A percentile compares a stretch with the other conserved stretches of the same genome.
Evolutionary conservation across 2,113 vertebrate species (phyloP).

Genomic region (Lamprologus speciosus): DNA sequence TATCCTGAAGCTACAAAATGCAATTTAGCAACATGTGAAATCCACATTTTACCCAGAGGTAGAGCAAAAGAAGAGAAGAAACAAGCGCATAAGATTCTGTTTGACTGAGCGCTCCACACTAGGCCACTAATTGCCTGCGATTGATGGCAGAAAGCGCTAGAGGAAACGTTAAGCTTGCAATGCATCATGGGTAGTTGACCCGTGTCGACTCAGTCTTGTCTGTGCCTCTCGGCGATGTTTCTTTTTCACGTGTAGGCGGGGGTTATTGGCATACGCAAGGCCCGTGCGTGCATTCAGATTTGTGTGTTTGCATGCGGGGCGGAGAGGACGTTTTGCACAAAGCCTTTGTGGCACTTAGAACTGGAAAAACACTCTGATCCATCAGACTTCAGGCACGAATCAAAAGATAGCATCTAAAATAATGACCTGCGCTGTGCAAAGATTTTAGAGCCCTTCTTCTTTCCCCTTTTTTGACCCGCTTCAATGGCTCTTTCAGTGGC

Average conservation of each 20-base stretch:
- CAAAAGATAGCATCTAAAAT: conserved; percentile 1
- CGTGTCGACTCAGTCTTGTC: not conserved
- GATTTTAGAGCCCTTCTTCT: not conserved
- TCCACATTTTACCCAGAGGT: conserved; percentile 1
- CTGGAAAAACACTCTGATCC: not conserved
- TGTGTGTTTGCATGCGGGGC: not conserved
- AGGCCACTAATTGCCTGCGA: conserved; percentile 38
- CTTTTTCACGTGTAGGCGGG: not conserved
- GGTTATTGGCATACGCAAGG: not conserved
- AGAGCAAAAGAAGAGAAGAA: not conserved
- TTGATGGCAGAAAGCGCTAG: conserved; percentile 29
- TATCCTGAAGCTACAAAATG: conserved; percentile 19
- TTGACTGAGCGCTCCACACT: conserved; percentile 3
- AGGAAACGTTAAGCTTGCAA: conserved; percentile 18
- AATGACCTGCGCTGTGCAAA: not conserved
- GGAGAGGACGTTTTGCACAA: not conserved
- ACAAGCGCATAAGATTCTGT: not conserved
- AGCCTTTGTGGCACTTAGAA: not conserved
- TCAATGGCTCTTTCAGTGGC: not conserved
- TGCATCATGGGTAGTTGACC: conserved; percentile 43
- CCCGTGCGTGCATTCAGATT: not conserved
- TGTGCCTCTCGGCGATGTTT: not conserved
- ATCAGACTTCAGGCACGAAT: not conserved
- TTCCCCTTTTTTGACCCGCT: not conserved
- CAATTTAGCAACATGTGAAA: conserved; percentile 41